Evolutionary conservation across 2,797 vertebrate genomes (phyloP), one percentile per base, ranked within the genome.

Genomic region (Lagocephalus sceleratus): DNA sequence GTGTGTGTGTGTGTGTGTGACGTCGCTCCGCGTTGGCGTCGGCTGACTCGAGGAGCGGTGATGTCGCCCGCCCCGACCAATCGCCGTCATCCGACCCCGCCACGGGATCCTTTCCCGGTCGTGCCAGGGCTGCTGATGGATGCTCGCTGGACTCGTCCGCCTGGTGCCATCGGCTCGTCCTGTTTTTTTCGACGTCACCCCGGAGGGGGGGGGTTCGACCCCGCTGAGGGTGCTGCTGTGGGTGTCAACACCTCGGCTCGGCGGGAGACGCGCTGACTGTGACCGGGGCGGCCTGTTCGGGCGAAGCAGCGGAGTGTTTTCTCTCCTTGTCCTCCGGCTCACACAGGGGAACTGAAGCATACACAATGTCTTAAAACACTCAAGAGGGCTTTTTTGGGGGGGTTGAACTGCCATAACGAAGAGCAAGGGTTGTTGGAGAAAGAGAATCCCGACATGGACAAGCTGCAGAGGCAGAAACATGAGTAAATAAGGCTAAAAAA

Each of bases 181-280:
- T 68, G 54, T 49, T 42, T 62, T 23, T 41, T 40, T 19, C 54
- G 48, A 52, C 49, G 40, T 32, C 46, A 29, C 7, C 42, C 44
- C 22, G 45, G 35, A 57, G 48, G 22, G 15, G 1, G 0, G 2
- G 19, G 53, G 55, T 40, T 54, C 53, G 42, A 25, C 44, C 29
- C 57, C 21, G 2, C 17, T 9, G 17, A 47, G 48, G 57, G 48
- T 66, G 56, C 71, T 85, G 79, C 80, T 81, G 56, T 60, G 14
- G 68, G 63, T 85, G 69, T 83, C 79, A 82, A 82, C 77, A 79
- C 23, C n/a, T 21, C 57, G 38, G 51, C 38, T 54, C 53, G n/a
- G 42, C 4, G 52, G 29, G 58, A 63, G 57, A 60, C 61, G 67
- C 57, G 5, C 20, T 19, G 11, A 46, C 20, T 56, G 47, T n/a